A percentile compares a stretch with the other conserved stretches of the same genome.
Conservation (phyloP, 2,113 vertebrate species). For the Micronisus gabar region DNA sequence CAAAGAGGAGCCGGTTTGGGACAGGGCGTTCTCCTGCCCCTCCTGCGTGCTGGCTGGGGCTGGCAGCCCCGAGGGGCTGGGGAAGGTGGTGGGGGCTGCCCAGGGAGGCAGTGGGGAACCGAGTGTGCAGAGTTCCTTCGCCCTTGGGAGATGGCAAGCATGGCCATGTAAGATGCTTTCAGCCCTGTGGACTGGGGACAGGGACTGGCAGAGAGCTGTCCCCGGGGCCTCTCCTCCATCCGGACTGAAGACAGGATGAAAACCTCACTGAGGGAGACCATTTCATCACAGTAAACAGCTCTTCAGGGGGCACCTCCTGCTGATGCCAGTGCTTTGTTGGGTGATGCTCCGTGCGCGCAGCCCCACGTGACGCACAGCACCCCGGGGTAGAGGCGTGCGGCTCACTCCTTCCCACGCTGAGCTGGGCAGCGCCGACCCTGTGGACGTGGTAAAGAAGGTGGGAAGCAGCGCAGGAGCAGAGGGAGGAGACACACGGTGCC, state of each 20-base stretch:
- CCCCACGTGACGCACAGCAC: fast-evolving
- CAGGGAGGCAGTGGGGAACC: neutral
- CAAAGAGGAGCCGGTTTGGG: fast-evolving
- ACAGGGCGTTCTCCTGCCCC: fast-evolving
- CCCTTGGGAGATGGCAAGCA: fast-evolving
- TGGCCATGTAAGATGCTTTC: neutral
- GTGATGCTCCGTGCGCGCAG: fast-evolving
- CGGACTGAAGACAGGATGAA: neutral
- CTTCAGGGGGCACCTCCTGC: neutral
- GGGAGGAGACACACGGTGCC: neutral
- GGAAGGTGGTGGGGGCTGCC: neutral
- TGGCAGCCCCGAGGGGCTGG: neutral
- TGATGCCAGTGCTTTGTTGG: neutral
- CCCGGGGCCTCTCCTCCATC: neutral
- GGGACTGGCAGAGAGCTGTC: neutral
- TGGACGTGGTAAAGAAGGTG: neutral
- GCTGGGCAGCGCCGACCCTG: neutral
- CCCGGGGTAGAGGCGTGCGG: fast-evolving
- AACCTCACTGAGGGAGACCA: neutral
- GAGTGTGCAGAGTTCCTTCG: neutral
- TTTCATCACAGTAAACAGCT: neutral
- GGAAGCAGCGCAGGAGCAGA: neutral
- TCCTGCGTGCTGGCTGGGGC: fast-evolving
- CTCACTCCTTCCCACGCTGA: neutral
- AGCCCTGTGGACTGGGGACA: neutral